Base-by-base conservation (phyloP, 1,140 invertebrate species). In the Zophobas morio region DNA sequence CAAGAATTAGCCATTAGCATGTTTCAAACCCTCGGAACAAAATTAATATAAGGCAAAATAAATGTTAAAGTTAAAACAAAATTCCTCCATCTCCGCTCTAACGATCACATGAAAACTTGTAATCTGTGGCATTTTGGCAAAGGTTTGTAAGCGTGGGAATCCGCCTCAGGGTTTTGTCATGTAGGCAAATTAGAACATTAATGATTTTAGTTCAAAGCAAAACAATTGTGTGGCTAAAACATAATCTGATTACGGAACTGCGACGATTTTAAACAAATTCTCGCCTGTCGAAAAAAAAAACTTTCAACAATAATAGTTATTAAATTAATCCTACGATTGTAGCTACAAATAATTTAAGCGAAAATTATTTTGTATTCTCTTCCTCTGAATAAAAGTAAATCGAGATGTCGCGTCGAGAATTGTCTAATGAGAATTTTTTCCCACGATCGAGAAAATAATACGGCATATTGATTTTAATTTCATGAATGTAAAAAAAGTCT, bases 181-280 rank as follows among this genome's bases (percentile, higher is more conserved):
- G 42, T 46, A 60, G 35, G 32, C 56, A 60, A 60, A 60, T 60
- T 60, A 60, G 56, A 2, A 36, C 56, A 60, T 60, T 60, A 60
- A 33, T 8, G 56, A 37, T 60, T 60, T 35, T 60, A 60, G 56
- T 60, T 60, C 56, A 60, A 60, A 60, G 56, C 34, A 60, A 35
- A 60, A 60, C 56, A 60, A 36, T 37, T 8, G 56, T 35, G 56
- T 60, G 56, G 56, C 37, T 60, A 39, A 6, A 6, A 37, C 56
- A n/a, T 60, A 60, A 60, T 60, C 56, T 60, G 56, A 60, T 60
- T 60, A 60, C 56, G 42, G 42, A 4, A 46, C 42, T 46, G 42
- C 42, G 3, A 46, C 42, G 42, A 8, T 46, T 46, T 46, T 46
- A 46, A 46, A 46, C 20, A 20, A 20, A 20, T 20, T 20, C 20